A percentile compares a stretch with the other conserved stretches of the same genome.
Conservation (phyloP, 1,140 invertebrate species). For the Caenorhabditis tropicalis region DNA sequence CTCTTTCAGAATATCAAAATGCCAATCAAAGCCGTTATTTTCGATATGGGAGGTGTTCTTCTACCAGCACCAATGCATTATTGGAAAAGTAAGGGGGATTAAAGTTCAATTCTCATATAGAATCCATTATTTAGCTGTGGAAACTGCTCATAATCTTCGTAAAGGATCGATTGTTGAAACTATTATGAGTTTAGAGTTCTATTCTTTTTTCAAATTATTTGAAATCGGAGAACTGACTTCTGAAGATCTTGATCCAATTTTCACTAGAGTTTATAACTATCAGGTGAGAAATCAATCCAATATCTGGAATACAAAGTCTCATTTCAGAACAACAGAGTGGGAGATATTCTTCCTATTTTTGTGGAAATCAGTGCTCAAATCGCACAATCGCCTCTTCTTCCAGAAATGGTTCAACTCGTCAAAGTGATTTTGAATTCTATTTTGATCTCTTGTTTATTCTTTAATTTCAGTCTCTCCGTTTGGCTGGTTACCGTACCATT, state of each 20-base stretch:
- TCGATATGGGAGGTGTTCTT: constrained; percentile 74
- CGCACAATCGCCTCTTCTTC: constrained; percentile 59
- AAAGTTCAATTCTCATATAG: background rate
- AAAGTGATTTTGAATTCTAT: background rate
- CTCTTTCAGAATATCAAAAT: constrained; percentile 17
- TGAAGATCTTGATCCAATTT: constrained; percentile 69
- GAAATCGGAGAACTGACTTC: constrained; percentile 70
- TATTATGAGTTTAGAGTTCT: constrained; percentile 65
- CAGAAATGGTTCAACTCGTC: constrained; percentile 69
- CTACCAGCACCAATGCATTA: constrained; percentile 69
- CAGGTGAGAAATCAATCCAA: background rate
- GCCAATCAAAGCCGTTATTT: constrained; percentile 72
- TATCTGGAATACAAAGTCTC: background rate
- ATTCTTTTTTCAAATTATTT: constrained; percentile 69
- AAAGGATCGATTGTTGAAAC: constrained; percentile 63
- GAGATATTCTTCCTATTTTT: constrained; percentile 16
- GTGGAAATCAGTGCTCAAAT: background rate
- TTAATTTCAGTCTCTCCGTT: constrained; percentile 64
- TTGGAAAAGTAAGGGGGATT: constrained; percentile 66
- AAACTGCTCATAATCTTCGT: constrained; percentile 61
- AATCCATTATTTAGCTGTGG: constrained; percentile 66
- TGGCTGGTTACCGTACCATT: constrained; percentile 73
- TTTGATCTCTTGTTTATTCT: constrained; percentile 51
- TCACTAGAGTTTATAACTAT: constrained; percentile 68
- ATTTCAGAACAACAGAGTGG: constrained; percentile 44